These are phyloP conservation scores for Peribatodes rhomboidaria DNA, from an alignment of 2,888 invertebrate species.

Conservation along the genomic window DNA sequence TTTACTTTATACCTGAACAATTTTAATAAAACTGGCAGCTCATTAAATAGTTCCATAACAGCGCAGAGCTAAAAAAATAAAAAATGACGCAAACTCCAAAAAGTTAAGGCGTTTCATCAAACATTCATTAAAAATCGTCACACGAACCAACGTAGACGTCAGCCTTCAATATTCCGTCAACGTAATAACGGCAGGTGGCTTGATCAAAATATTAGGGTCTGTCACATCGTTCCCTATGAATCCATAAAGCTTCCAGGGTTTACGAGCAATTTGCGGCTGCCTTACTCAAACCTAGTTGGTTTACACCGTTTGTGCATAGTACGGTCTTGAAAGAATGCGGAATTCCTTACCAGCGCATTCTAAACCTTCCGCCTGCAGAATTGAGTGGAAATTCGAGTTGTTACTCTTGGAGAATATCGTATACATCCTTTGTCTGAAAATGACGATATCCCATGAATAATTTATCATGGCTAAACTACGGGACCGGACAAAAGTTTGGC, in stretches of 20 bases:
- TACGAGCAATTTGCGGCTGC: conserved; percentile 46
- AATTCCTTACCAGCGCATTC: conserved; percentile 3
- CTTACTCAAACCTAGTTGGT: conserved; percentile 41
- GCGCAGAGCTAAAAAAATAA: background rate
- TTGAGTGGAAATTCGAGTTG: conserved; percentile 8
- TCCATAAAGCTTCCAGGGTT: conserved; percentile 41
- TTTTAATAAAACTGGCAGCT: too few species aligned
- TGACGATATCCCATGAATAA: conserved; percentile 46
- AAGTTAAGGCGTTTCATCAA: conserved; percentile 12
- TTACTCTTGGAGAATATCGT: background rate
- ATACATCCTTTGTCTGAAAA: conserved; percentile 32
- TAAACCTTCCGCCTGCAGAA: conserved; percentile 14
- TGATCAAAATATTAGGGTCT: conserved; percentile 44
- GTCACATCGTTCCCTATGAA: conserved; percentile 42
- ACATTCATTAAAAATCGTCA: conserved; percentile 31
- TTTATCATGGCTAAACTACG: conserved; percentile 50
- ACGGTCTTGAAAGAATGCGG: conserved; percentile 28
- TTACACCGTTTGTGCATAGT: conserved; percentile 35
- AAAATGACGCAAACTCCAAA: conserved; percentile 3
- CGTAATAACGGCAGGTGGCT: conserved; percentile 34
- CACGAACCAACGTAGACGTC: conserved; percentile 23
- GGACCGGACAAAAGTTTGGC: conserved; percentile 46
- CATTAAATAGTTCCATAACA: background rate
- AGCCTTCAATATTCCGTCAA: conserved; percentile 32
- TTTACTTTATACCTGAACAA: too few species aligned